Percentiles rank a stretch among this genome's conserved stretches.
Conservation (phyloP, 2,888 invertebrate species). For the Synanthedon andrenaeformis region DNA sequence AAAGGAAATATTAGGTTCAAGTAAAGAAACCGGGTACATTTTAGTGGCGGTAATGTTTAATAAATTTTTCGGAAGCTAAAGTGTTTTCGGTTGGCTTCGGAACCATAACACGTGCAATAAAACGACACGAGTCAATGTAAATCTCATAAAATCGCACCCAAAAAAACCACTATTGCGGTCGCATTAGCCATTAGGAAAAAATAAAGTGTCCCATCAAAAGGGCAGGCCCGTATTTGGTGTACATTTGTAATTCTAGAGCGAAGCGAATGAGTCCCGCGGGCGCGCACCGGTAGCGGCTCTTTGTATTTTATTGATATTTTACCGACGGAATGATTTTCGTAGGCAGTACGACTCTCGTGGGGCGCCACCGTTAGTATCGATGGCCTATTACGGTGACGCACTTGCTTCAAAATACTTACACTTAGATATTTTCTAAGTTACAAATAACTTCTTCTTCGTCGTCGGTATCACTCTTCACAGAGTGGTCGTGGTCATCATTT, state of each 20-base stretch:
- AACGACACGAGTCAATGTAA: slow-evolving; percentile 56
- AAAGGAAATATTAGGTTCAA: no score
- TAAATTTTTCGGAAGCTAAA: slow-evolving; percentile 36
- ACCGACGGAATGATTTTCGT: slow-evolving; percentile 61
- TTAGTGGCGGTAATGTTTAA: background rate
- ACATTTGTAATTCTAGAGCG: slow-evolving; percentile 51
- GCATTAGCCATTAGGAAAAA: slow-evolving; percentile 42
- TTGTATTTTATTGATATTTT: slow-evolving; percentile 70
- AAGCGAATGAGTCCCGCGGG: slow-evolving; percentile 42
- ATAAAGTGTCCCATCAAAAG: slow-evolving; percentile 63
- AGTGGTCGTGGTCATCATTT: no score
- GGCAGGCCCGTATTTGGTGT: slow-evolving; percentile 37
- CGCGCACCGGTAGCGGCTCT: slow-evolving; percentile 20
- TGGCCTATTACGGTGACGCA: slow-evolving; percentile 30
- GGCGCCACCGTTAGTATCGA: slow-evolving; percentile 55
- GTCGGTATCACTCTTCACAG: no score
- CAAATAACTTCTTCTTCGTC: no score
- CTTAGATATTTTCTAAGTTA: no score
- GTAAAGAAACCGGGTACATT: no score
- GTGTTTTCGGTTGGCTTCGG: slow-evolving; percentile 17
- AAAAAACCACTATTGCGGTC: slow-evolving; percentile 32
- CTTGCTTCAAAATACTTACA: background rate
- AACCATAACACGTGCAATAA: slow-evolving; percentile 43
- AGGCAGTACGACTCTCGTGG: slow-evolving; percentile 52
- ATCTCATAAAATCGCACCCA: slow-evolving; percentile 31